Base-by-base conservation (phyloP, 2,888 invertebrate species). In the Mesorhabditis belari region DNA sequence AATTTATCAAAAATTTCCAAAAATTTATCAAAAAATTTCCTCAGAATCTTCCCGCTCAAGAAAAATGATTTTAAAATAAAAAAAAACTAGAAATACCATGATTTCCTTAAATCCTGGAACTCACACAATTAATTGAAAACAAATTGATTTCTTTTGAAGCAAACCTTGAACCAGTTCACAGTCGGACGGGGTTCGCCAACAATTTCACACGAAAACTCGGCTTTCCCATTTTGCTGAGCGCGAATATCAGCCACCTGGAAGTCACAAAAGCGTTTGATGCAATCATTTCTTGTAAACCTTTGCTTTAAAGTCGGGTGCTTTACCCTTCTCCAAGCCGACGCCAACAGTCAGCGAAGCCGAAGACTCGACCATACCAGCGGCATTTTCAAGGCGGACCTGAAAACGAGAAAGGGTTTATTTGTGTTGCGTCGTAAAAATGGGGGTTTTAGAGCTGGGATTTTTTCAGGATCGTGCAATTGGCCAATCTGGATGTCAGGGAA, bases 331-430 rank as follows among this genome's bases (percentile, higher is more conserved):
- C 35, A 55, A 63, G 66, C 71, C 67, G 49, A 68, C 67, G 4
- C 61, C 58, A 3, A 98, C 95, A 2, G 93, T 89, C 68, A 98
- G 86, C 82, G 94, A 93, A 49, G 96, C 95, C 78, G 93, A 92
- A 82, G 95, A 94, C 83, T 98, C 96, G 89, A 66, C 66, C 27
- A 60, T 63, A 65, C 69, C 98, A 59, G 91, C 95, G 66, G 90
- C 88, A 82, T 99, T 98, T 83, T 93, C 91, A 59, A 94, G 92
- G 58, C 94, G 88, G 28, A n/a, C n/a, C n/a, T n/a, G n/a, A n/a
- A n/a, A n/a, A n/a, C n/a, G n/a, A n/a, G n/a, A n/a, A n/a, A n/a
- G n/a, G n/a, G n/a, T n/a, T n/a, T n/a, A n/a, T n/a, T n/a, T n/a
- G n/a, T n/a, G n/a, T n/a, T n/a, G n/a, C n/a, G n/a, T n/a, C n/a